A percentile compares a stretch with the other conserved stretches of the same genome.
These are phyloP conservation scores for Chondrilla cf. caribensis DNA, from an alignment of 37 sponge, comb jelly and placozoan species.

Conservation along the genomic window DNA sequence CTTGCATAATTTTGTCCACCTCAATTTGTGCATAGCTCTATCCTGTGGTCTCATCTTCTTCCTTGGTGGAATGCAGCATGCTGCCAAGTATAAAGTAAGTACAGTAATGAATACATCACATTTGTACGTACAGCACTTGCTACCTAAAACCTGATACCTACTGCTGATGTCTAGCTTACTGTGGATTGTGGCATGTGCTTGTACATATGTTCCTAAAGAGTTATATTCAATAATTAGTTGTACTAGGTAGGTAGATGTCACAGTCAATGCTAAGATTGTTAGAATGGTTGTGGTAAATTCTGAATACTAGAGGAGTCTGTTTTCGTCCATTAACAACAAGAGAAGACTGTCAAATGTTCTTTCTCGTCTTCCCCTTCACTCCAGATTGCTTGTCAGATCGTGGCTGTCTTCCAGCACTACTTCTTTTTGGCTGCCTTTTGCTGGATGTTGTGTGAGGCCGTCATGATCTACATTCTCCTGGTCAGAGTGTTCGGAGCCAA, in stretches of 20 bases:
- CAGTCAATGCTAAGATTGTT: no score
- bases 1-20: not conserved
- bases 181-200: no score
- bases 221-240: no score
- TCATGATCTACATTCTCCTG: slow-evolving; percentile 37
- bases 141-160: not conserved
- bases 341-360: not conserved
- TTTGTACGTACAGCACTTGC: no score
- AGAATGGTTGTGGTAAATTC: no score
- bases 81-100: not conserved
- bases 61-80: not conserved
- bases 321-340: no score
- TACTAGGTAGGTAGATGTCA: no score
- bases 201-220: no score
- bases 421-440: slow-evolving; percentile 41
- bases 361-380: not conserved
- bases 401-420: slow-evolving; percentile 45
- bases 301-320: no score
- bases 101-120: no score
- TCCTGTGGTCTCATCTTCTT: not conserved
- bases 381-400: slow-evolving; percentile 27
- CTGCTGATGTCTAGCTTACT: not conserved
- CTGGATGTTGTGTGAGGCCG: slow-evolving; percentile 47
- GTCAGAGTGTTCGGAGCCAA: slow-evolving; percentile 28
- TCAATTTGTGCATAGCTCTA: not conserved